Conservation (phyloP, 1,140 invertebrate genomes). For the Cyclargus thomasi region DNA sequence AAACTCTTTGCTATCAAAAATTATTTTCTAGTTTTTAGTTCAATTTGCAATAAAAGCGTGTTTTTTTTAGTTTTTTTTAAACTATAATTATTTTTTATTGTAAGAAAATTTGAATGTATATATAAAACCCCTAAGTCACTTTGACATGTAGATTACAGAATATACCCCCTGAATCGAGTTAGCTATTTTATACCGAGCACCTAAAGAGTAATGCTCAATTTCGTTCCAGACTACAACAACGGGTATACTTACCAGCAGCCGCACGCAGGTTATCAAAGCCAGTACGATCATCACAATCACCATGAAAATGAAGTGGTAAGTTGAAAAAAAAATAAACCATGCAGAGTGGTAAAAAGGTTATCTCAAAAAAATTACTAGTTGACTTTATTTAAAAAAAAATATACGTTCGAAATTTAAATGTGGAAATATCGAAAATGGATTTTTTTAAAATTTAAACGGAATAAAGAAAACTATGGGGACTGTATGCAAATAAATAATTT, state of each 20-base stretch:
- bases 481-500: constrained; percentile 6
- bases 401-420: neutral
- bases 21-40: too few relatives aligned
- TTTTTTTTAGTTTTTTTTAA: too few relatives aligned
- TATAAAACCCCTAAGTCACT: too few relatives aligned
- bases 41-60: too few relatives aligned
- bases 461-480: neutral
- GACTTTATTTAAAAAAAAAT: neutral
- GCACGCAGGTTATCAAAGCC: constrained; percentile 28
- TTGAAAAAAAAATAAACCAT: constrained; percentile 5
- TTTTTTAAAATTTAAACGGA: neutral
- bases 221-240: constrained; percentile 36
- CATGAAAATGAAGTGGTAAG: constrained; percentile 55
- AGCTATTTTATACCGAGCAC: too few relatives aligned
- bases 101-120: too few relatives aligned
- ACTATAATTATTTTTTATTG: neutral
- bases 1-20: too few relatives aligned
- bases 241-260: constrained; percentile 45
- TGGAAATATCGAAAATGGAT: too few relatives aligned
- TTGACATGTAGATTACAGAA: too few relatives aligned
- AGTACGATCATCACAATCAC: constrained; percentile 29
- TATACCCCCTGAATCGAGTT: too few relatives aligned
- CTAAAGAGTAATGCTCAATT: constrained; percentile 10
- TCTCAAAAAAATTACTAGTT: neutral
- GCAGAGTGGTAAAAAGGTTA: too few relatives aligned